These are phyloP conservation scores for Drosophila maculinotata DNA, from an alignment of 2,888 invertebrate genomes.

Conservation along the genomic window DNA sequence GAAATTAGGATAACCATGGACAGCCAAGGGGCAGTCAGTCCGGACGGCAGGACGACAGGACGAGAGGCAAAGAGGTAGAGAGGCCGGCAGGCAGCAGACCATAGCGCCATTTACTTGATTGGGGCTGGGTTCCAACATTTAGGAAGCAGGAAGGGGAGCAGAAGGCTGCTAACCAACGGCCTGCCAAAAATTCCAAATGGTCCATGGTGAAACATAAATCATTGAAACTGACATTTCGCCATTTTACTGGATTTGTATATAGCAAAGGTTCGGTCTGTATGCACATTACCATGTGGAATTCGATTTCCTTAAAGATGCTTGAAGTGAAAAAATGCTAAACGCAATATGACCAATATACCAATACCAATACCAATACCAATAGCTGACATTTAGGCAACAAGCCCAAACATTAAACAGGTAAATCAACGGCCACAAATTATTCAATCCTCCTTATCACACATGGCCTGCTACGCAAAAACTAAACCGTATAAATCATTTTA, in stretches of 20 bases:
- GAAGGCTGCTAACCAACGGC: slow-evolving; percentile 40
- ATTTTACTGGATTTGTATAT: slow-evolving; percentile 73
- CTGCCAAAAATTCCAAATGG: slow-evolving; percentile 75
- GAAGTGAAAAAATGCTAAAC: slow-evolving; percentile 21
- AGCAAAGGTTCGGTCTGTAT: slow-evolving; percentile 28
- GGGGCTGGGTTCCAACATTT: slow-evolving; percentile 33
- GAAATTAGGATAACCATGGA: slow-evolving; percentile 74
- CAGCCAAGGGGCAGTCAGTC: slow-evolving; percentile 31
- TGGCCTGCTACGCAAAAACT: slow-evolving; percentile 61
- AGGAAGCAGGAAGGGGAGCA: neutral
- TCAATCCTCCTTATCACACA: slow-evolving; percentile 11
- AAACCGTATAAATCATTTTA: slow-evolving; percentile 84
- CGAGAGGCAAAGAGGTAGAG: slow-evolving; percentile 29
- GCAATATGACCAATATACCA: slow-evolving; percentile 29
- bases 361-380: no score
- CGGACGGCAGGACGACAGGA: slow-evolving; percentile 16
- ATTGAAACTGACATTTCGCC: slow-evolving; percentile 83
- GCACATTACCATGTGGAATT: slow-evolving; percentile 34
- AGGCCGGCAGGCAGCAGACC: slow-evolving; percentile 65
- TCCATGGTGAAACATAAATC: slow-evolving; percentile 82
- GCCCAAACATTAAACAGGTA: slow-evolving; percentile 19
- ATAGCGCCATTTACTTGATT: slow-evolving; percentile 66
- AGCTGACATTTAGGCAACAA: slow-evolving; percentile 13
- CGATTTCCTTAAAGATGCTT: slow-evolving; percentile 39
- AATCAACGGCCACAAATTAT: slow-evolving; percentile 10